Evolutionary conservation across 2,797 vertebrate genomes (phyloP).

Genomic region (Tenualosa thibaudeaui): DNA sequence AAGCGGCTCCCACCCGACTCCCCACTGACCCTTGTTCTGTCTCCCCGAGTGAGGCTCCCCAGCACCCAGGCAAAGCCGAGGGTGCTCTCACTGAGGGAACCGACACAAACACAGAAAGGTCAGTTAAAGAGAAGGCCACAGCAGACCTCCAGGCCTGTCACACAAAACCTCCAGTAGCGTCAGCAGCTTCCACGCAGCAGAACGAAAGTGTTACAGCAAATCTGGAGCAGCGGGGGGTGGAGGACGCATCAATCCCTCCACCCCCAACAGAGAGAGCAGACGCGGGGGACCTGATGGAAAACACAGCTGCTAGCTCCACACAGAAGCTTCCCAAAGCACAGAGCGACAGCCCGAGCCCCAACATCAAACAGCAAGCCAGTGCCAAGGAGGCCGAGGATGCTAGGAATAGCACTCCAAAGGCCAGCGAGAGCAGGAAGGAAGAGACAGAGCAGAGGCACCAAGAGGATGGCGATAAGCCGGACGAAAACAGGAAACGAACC

Average conservation of each 20-base stretch:
- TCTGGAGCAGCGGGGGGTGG: conserved; percentile 10
- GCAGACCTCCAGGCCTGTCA: neutral
- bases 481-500: conserved; percentile 42
- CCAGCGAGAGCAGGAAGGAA: conserved; percentile 43
- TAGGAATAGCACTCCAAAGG: conserved; percentile 41
- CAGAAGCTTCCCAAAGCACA: neutral
- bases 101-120: neutral
- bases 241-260: neutral
- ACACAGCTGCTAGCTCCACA: neutral
- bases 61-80: neutral
- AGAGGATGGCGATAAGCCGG: conserved; percentile 49
- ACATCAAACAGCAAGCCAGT: conserved; percentile 26
- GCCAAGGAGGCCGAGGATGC: conserved; percentile 19
- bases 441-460: conserved; percentile 50
- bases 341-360: conserved; percentile 22
- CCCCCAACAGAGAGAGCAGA: neutral
- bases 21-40: neutral
- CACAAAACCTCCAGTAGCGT: neutral
- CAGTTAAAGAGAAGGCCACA: neutral
- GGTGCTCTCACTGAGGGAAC: neutral
- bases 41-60: neutral
- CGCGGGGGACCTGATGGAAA: neutral
- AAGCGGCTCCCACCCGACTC: neutral
- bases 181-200: neutral
- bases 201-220: neutral